Base-by-base conservation (phyloP, 2,113 vertebrate species). In the Thomomys bottae region DNA sequence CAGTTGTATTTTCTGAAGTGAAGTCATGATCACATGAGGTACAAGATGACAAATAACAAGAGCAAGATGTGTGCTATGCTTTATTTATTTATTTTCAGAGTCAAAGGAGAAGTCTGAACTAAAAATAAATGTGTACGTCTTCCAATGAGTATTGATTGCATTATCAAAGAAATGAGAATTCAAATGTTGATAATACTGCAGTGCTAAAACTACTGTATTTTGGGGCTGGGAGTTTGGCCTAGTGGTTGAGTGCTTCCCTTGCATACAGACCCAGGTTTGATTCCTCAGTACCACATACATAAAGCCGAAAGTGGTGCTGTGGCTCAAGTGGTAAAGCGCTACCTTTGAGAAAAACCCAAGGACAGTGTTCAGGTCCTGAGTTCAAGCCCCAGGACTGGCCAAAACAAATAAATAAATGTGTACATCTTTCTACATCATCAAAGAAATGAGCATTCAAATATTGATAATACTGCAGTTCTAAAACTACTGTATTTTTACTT, bases 81-180 rank as follows among this genome's bases (percentile, higher is more conserved):
- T 77, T 81, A 82, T 89, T 73, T 68, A 91, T 71, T 87, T 0
- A 9, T 79, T 88, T 88, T 70, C 88, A 90, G 84, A 49, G 45
- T 81, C 61, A 70, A 83, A 36, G 36, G 34, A 64, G 30, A 83
- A n/a, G 32, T 68, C 30, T 54, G 14, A 89, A 80, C 78, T 78
- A 49, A 85, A 68, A 21, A 68, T 84, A 89, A 93, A 82, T 73
- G 68, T 26, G 49, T 17, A 17, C 9, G n/a, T 23, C 28, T 79
- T 76, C 42, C 57, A 61, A 49, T 64, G 36, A 76, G 40, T 84
- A 26, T 84, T 71, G 67, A 87, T 42, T 72, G 73, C 77, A 67
- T 75, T n/a, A 32, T 59, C 76, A 84, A 84, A 83, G 45, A 88
- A 92, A 32, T 40, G 73, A 72, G 84, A 30, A 72, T 87, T 66